Base-by-base conservation (phyloP, 2,888 invertebrate species). In the Taenaris catops region DNA sequence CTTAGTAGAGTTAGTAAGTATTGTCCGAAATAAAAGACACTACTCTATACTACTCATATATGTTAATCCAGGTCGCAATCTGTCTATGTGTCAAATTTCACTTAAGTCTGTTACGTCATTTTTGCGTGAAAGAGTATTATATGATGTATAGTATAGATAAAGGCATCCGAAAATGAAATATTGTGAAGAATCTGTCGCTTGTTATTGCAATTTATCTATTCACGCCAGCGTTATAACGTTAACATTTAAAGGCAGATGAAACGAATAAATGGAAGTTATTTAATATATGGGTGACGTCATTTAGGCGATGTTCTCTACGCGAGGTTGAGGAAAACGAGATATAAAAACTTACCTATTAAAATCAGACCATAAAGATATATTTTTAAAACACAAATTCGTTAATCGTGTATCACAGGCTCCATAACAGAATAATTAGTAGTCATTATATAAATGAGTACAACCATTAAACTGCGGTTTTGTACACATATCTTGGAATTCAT, bases 261-360 rank as follows among this genome's bases (percentile, higher is more conserved):
- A 16, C 10, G 11, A 28, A 17, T 28, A 28, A 26, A 26, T 24
- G 19, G 20, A 19, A 34, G 28, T 38, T 38, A 33, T 24, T 25
- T 28, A 27, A 11, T 24, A 34, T 25, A 25, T 12, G 33, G 27
- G 32, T 48, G 48, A 50, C 48, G 49, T 50, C 46, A 48, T 35
- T 35, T 35, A 35, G 27, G 34, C n/a, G 37, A 44, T 38, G 40
- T 32, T 43, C 24, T 12, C 8, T 25, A n/a, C n/a, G n/a, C 14
- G 14, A 3, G 17, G 35, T 28, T 10, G 25, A 38, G 43, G 29
- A 37, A 43, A 26, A 43, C 8, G 19, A 34, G 32, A 38, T 27
- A 25, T 14, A 3, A 29, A 11, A 36, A 25, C n/a, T 21, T 20
- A 29, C 8, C 18, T 33, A 16, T 18, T 14, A 2, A 29, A 29